These are phyloP conservation scores for Drosophila busckii DNA, from an alignment of 1,140 invertebrate species.

Conservation along the genomic window DNA sequence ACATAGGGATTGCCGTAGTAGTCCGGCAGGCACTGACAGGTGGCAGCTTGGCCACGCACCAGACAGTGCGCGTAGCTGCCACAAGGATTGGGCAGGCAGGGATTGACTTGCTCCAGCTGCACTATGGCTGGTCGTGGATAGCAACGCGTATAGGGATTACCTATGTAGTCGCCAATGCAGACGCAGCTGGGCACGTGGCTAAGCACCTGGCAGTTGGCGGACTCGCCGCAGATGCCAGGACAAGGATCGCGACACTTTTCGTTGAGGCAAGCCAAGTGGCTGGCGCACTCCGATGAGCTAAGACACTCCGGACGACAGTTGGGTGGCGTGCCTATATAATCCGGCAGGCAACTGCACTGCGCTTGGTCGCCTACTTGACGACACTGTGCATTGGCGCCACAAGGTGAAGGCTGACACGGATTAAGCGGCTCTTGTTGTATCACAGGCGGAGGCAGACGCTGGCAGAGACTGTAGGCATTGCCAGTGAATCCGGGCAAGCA, in stretches of 20 bases:
- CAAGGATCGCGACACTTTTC: conserved; percentile 87
- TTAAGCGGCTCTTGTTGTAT: conserved; percentile 61
- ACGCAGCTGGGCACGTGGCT: conserved; percentile 86
- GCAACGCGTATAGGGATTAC: conserved; percentile 84
- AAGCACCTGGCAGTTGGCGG: conserved; percentile 86
- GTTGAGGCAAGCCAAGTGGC: conserved; percentile 84
- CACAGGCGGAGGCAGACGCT: conserved; percentile 53
- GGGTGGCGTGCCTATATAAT: conserved; percentile 87
- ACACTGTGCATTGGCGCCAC: conserved; percentile 87
- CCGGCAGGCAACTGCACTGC: conserved; percentile 87
- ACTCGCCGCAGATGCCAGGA: conserved; percentile 84
- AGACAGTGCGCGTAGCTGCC: conserved; percentile 84
- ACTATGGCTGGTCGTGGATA: conserved; percentile 75
- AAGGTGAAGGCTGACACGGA: conserved; percentile 86
- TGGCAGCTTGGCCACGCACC: conserved; percentile 79
- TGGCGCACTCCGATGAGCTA: conserved; percentile 83
- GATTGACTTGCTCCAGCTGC: conserved; percentile 80
- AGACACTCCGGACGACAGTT: conserved; percentile 85
- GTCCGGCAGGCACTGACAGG: conserved; percentile 80
- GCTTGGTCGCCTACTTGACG: conserved; percentile 84
- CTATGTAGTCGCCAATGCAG: conserved; percentile 84
- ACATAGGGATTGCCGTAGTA: conserved; percentile 83
- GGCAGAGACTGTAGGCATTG: conserved; percentile 85
- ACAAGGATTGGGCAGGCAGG: conserved; percentile 82
- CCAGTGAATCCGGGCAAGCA: conserved; percentile 88